phyloP scores from a whole-genome alignment of 2,797 vertebrate genomes.

The Acrossocheilus wenchowensis region DNA sequence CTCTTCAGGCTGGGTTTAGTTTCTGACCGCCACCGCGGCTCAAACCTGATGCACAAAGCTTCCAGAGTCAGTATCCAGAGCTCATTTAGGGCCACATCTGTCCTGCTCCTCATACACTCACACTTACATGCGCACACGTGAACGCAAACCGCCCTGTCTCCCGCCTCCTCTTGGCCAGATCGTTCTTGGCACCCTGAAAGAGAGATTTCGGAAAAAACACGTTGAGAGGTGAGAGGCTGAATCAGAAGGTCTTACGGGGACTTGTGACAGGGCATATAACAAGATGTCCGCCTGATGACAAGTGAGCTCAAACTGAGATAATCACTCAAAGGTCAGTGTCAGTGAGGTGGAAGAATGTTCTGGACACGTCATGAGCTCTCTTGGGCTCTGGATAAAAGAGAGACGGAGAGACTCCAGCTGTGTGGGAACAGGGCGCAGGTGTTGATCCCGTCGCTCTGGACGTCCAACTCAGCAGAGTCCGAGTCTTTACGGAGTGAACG shows the following conservation, averaged over 20 bases:
- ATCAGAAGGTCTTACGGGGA: conserved; percentile 29
- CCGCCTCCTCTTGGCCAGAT: neutral
- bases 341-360: conserved; percentile 40
- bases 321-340: conserved; percentile 51
- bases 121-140: neutral
- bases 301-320: conserved; percentile 44
- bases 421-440: conserved; percentile 15
- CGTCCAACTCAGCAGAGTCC: conserved; percentile 26
- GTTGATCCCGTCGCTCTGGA: conserved; percentile 37
- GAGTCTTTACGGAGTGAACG: conserved; percentile 36
- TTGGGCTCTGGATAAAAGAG: conserved; percentile 48
- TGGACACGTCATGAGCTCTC: conserved; percentile 32
- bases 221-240: conserved; percentile 25
- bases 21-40: neutral
- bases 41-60: conserved; percentile 25
- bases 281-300: conserved; percentile 45
- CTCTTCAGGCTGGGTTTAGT: conserved; percentile 11
- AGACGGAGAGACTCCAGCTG: conserved; percentile 40
- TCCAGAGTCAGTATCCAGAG: conserved; percentile 22
- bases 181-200: conserved; percentile 27
- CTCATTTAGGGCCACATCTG: conserved; percentile 28
- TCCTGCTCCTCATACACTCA: neutral
- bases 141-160: neutral
- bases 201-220: conserved; percentile 31
- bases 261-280: conserved; percentile 42